Evolutionary conservation across 2,797 vertebrate genomes (phyloP).

Genomic region (Pampus argenteus): DNA sequence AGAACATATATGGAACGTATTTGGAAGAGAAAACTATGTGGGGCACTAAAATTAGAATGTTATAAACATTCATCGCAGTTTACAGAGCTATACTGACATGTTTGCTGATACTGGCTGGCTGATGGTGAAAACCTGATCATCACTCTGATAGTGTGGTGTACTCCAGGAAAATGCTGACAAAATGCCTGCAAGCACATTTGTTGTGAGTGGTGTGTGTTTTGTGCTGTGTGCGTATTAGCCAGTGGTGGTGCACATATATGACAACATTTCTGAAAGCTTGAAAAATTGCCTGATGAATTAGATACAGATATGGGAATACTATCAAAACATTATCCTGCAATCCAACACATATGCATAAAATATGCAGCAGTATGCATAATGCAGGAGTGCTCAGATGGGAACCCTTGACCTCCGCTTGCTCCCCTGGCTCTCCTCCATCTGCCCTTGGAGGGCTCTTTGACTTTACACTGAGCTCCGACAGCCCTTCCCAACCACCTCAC

Average conservation of each 20-base stretch:
- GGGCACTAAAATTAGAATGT: no score
- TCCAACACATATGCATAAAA: constrained; percentile 54
- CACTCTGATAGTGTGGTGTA: constrained; percentile 3
- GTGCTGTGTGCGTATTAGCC: not conserved
- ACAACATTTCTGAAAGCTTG: constrained; percentile 27
- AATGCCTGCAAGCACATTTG: not conserved
- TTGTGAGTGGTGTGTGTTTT: not conserved
- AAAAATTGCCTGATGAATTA: constrained; percentile 24
- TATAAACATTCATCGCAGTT: no score
- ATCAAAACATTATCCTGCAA: constrained; percentile 31
- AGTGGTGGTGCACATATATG: not conserved
- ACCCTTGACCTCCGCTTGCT: constrained; percentile 39
- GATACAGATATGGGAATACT: not conserved
- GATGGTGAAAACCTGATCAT: constrained; percentile 44
- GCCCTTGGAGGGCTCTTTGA: constrained; percentile 42
- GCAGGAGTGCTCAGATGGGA: constrained; percentile 34
- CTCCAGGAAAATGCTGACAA: constrained; percentile 12
- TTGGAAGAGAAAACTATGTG: no score
- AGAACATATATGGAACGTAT: no score
- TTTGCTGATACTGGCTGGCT: constrained; percentile 55
- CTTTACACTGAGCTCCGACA: constrained; percentile 21
- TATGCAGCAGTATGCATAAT: constrained; percentile 51
- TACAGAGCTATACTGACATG: no score
- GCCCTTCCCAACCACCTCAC: not conserved
- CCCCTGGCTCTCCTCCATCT: constrained; percentile 37